A percentile compares a stretch with the other conserved stretches of the same genome.
Evolutionary conservation across 1,140 invertebrate genomes (phyloP).

Genomic region (Drosophila azteca): DNA sequence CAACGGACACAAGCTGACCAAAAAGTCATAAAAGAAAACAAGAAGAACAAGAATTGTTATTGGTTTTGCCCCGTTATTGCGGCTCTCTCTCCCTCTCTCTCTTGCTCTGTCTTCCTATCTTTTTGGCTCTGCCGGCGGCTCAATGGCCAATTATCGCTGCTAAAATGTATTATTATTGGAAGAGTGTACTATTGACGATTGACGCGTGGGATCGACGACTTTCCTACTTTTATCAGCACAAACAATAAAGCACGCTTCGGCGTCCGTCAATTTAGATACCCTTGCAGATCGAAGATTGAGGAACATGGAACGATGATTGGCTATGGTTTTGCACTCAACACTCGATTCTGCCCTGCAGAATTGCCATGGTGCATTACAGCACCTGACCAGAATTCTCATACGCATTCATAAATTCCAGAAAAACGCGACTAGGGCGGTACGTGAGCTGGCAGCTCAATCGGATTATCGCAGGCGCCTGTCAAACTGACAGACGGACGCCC

Average conservation of each 20-base stretch:
- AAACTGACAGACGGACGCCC: slow-evolving; percentile 47
- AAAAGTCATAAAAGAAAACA: slow-evolving; percentile 46
- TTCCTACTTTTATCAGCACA: slow-evolving; percentile 51
- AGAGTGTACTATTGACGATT: slow-evolving; percentile 20
- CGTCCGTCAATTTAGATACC: background rate
- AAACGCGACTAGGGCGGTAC: slow-evolving; percentile 4
- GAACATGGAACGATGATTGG: no score
- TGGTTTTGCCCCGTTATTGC: slow-evolving; percentile 43
- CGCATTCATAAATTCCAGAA: slow-evolving; percentile 9
- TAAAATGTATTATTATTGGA: slow-evolving; percentile 75
- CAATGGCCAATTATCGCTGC: slow-evolving; percentile 73
- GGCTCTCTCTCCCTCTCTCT: slow-evolving; percentile 13
- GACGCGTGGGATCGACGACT: slow-evolving; percentile 65
- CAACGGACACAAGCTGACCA: background rate
- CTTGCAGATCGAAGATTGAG: slow-evolving; percentile 6
- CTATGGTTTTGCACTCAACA: background rate
- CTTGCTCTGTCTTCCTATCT: slow-evolving; percentile 3
- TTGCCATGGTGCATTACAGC: no score
- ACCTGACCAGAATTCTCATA: no score
- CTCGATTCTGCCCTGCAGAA: no score
- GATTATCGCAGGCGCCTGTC: slow-evolving; percentile 45
- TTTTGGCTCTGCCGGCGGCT: slow-evolving; percentile 19
- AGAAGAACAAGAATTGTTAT: slow-evolving; percentile 43
- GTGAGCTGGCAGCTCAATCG: slow-evolving; percentile 52
- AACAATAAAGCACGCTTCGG: slow-evolving; percentile 31